phyloP scores from a whole-genome alignment of 2,888 invertebrate genomes.

The Drosophila aldrichi region DNA sequence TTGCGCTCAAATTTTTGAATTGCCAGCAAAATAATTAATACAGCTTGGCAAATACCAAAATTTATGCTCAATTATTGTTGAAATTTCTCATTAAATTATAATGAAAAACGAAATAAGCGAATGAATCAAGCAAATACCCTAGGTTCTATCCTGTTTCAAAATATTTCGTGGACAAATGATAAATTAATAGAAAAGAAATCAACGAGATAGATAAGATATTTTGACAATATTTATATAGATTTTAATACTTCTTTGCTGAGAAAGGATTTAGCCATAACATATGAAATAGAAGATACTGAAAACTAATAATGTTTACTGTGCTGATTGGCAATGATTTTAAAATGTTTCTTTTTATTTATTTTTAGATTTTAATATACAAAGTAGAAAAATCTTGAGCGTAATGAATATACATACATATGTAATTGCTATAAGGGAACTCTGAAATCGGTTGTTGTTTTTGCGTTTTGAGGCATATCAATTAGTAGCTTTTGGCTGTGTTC shows the following conservation, averaged over 20 bases:
- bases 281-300: no score
- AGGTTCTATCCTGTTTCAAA: neutral
- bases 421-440: neutral
- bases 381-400: no score
- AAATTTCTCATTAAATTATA: neutral
- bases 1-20: conserved; percentile 20
- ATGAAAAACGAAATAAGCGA: no score
- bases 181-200: neutral
- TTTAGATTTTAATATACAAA: no score
- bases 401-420: no score
- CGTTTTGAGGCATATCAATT: conserved; percentile 28
- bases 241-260: no score
- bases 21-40: conserved; percentile 12
- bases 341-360: no score
- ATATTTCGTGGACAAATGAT: neutral
- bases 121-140: neutral
- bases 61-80: neutral
- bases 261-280: no score
- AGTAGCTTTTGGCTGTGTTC: conserved; percentile 19
- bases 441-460: neutral
- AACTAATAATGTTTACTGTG: no score
- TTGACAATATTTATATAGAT: no score
- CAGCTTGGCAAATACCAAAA: conserved; percentile 2
- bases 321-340: no score
- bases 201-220: no score